Conservation (phyloP, 2,888 invertebrate species). For the Drosophila mettleri region DNA sequence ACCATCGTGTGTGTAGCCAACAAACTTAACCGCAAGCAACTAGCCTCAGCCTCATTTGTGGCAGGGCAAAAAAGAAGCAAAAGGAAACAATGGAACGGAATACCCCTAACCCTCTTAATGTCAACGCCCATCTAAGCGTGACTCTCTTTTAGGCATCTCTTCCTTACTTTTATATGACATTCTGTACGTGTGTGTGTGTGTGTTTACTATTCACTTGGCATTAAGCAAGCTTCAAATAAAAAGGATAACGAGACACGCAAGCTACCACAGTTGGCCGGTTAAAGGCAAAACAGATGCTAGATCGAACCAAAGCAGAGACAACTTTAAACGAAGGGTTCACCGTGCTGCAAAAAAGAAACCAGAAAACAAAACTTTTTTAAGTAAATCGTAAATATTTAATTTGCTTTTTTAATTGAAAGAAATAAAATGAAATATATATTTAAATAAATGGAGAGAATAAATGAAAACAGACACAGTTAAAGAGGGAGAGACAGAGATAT, state of each 20-base stretch:
- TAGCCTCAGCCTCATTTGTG: slow-evolving; percentile 40
- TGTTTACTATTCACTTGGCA: slow-evolving; percentile 76
- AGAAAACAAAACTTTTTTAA: too few species aligned
- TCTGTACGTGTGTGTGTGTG: neutral
- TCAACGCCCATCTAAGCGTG: slow-evolving; percentile 33
- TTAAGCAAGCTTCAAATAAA: slow-evolving; percentile 78
- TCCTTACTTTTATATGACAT: too few species aligned
- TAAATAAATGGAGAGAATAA: too few species aligned
- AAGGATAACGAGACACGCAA: slow-evolving; percentile 81
- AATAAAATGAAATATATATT: neutral
- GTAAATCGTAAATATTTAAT: too few species aligned
- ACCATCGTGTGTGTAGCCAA: slow-evolving; percentile 5
- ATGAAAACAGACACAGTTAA: too few species aligned
- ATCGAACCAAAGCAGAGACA: neutral
- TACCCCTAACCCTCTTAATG: slow-evolving; percentile 40
- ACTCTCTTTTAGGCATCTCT: slow-evolving; percentile 5
- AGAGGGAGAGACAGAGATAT: too few species aligned
- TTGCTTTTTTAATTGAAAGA: neutral
- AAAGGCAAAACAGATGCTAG: neutral
- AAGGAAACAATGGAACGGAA: slow-evolving; percentile 57
- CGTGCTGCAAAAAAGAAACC: too few species aligned
- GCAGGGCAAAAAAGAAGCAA: slow-evolving; percentile 6
- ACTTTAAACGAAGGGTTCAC: neutral
- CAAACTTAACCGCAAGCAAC: slow-evolving; percentile 12
- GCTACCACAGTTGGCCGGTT: slow-evolving; percentile 37